Base-by-base conservation (phyloP, 2,113 vertebrate species). In the Etia nguti region DNA sequence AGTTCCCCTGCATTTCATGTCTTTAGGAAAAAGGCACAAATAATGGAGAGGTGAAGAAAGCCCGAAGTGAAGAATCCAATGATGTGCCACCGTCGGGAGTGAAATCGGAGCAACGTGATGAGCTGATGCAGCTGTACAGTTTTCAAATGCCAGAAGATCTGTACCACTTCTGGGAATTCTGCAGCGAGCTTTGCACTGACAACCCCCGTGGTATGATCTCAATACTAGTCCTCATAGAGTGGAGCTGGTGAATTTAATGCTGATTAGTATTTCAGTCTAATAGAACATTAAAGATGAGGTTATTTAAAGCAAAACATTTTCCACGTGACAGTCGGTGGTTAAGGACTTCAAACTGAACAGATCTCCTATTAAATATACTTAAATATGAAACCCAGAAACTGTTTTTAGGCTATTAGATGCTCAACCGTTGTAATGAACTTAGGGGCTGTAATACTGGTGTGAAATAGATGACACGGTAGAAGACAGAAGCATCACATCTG, bases 121-220 rank as follows among this genome's bases (percentile, higher is more conserved):
- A 98, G 60, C 95, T 97, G 22, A 92, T 90, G 10, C 94, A 90
- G 55, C 92, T 96, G 12, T 99, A 98, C 91, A 95, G 86, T 13
- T 97, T 99, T 46, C 93, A 95, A 4, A 96, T 99, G 94, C 99
- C 99, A 29, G 97, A 98, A 75, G 98, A 99, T 86, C 97, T 99
- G 86, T 99, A 97, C 86, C 97, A 98, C 55, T 98, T 99, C 68
- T 99, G 99, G 99, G 97, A 97, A 77, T 98, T 99, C 90, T 99
- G 99, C 94, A 95, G 96, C 84, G 95, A 96, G 0, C 95, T 98
- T 70, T 88, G 95, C 89, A 94, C 97, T n/a, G 97, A 97, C 65
- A 95, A 96, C 62, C 98, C 98, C 13, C 91, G 96, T 89, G 98
- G 99, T 99, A 93, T 84, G 85, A 50, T 46, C 5, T 55, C 9